A percentile compares a stretch with the other conserved stretches of the same genome.
These are phyloP conservation scores for Phrynocephalus forsythii DNA, from an alignment of 2,797 vertebrate genomes.

Conservation along the genomic window DNA sequence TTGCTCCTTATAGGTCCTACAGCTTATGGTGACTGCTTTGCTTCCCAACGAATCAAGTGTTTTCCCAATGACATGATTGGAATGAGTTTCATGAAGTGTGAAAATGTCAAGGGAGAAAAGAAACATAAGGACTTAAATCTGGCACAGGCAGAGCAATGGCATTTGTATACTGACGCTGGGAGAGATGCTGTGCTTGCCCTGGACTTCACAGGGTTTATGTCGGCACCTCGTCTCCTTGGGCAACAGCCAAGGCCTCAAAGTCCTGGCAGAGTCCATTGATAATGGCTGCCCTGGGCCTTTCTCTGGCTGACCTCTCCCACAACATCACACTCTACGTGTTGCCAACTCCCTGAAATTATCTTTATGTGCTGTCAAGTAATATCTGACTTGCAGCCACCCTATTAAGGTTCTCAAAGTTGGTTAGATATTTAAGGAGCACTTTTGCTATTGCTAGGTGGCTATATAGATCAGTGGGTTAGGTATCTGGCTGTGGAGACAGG, in stretches of 20 bases:
- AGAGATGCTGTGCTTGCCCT: not conserved
- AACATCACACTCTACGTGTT: not conserved
- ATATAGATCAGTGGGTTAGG: too few species aligned
- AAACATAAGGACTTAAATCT: slow-evolving; percentile 12
- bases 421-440: too few species aligned
- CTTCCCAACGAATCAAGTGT: not conserved
- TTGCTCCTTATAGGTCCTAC: slow-evolving; percentile 2
- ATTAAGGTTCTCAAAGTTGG: too few species aligned
- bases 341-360: not conserved
- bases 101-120: slow-evolving; percentile 16
- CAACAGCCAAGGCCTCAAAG: not conserved
- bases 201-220: not conserved
- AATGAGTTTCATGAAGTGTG: not conserved
- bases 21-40: not conserved
- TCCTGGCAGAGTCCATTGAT: too few species aligned
- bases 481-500: too few species aligned
- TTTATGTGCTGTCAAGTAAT: too few species aligned
- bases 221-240: not conserved
- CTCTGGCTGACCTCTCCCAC: too few species aligned
- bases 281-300: not conserved
- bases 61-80: slow-evolving; percentile 4
- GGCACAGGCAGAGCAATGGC: not conserved
- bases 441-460: too few species aligned
- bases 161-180: slow-evolving; percentile 6
- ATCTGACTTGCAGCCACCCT: too few species aligned